Conservation (phyloP, 2,113 vertebrate species). For the Aphelocoma coerulescens region DNA sequence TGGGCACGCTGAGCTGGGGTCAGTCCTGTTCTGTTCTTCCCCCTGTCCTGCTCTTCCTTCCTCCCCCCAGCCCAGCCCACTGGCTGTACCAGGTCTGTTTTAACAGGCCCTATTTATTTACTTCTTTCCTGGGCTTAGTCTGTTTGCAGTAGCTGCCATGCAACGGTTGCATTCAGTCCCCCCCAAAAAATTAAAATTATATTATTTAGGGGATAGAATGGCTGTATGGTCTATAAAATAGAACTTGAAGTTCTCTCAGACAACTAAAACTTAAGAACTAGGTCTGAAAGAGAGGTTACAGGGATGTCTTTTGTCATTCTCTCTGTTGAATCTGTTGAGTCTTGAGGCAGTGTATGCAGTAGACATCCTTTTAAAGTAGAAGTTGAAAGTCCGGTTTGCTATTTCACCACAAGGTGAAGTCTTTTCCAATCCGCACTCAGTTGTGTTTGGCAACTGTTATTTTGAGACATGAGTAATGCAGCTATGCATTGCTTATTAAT, state of each 20-base stretch:
- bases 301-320: not conserved
- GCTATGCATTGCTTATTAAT: constrained; percentile 22
- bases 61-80: not conserved
- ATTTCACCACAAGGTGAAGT: not conserved
- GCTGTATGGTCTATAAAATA: not conserved
- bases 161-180: not conserved
- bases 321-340: not conserved
- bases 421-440: not conserved
- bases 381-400: not conserved
- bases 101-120: not conserved
- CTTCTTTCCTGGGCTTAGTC: not conserved
- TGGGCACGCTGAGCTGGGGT: rapidly evolving
- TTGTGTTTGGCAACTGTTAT: not conserved
- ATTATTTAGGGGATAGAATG: not conserved
- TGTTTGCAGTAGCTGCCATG: not conserved
- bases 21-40: not conserved
- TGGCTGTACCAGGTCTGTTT: not conserved
- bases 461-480: constrained; percentile 9
- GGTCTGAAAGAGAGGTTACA: not conserved
- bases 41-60: not conserved
- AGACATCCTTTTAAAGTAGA: not conserved
- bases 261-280: not conserved
- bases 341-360: not conserved
- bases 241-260: not conserved
- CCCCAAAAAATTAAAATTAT: not conserved